These are phyloP conservation scores for Tinamus major DNA, from an alignment of 2,797 vertebrate species.

Conservation along the genomic window DNA sequence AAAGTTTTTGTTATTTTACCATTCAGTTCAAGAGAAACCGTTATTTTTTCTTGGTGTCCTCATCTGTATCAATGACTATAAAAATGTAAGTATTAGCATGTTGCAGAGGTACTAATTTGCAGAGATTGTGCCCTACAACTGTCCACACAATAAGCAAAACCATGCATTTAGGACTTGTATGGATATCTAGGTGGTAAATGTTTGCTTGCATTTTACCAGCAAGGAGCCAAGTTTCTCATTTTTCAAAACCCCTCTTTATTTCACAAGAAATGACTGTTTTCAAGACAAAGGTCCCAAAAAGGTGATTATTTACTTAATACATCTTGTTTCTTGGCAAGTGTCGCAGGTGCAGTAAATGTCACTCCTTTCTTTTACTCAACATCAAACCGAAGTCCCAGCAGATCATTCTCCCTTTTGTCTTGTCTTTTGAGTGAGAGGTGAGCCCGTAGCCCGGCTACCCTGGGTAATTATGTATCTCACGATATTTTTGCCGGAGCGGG, in stretches of 20 bases:
- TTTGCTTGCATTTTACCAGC: background rate
- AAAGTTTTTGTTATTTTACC: background rate
- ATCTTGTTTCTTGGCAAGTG: slow-evolving; percentile 17
- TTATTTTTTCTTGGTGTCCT: slow-evolving; percentile 8
- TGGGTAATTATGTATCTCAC: background rate
- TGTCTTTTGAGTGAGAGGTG: background rate
- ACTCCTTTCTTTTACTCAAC: background rate
- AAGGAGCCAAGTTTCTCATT: background rate
- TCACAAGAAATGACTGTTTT: background rate
- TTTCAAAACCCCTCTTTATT: background rate
- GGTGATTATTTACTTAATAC: background rate
- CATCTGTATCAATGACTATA: background rate
- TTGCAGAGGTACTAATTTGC: background rate
- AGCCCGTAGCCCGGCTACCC: background rate
- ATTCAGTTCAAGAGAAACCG: background rate
- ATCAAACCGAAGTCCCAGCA: background rate
- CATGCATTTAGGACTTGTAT: background rate
- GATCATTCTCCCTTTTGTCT: slow-evolving; percentile 1
- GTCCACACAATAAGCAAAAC: background rate
- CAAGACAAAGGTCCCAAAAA: background rate
- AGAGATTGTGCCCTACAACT: background rate
- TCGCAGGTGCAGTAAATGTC: background rate
- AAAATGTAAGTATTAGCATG: background rate
- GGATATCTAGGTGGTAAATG: background rate
- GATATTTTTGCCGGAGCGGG: background rate